Base-by-base conservation (phyloP, 1,140 invertebrate species). In the Protaetia brevitarsis region DNA sequence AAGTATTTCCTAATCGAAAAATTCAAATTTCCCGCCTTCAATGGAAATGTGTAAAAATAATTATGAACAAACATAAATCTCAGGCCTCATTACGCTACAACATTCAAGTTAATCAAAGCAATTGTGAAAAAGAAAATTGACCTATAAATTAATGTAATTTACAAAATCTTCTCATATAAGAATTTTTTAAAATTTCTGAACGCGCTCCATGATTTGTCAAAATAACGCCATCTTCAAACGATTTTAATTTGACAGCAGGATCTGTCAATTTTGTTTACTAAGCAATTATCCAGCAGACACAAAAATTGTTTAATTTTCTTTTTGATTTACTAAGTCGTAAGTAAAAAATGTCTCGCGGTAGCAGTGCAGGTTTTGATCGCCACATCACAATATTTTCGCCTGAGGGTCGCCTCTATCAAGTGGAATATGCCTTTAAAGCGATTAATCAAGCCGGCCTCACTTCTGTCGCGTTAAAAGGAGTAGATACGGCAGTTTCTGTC, bases 331-430 rank as follows among this genome's bases (percentile, higher is more conserved):
- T 6, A 23, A 56, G 11, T 16, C 16, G 28, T 62, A 69, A 66
- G 30, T 58, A 37, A 68, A n/a, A 8, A 72, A 99, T 99, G 97
- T 89, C 96, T 77, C 86, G 97, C 73, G 97, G 96, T 79, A 98
- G 93, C 78, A 98, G 96, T 82, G 97, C 97, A 74, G 98, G 98
- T 71, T 99, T 99, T 85, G 98, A 99, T 84, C 90, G 98, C 77
- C 96, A 99, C 83, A 99, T 99, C 82, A 99, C 98, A 30, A 99
- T 99, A 74, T 99, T 99, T 84, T 99, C 97, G 10, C 98, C 98
- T 0, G 98, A 99, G 87, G 98, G 98, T 36, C 86, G 97, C 74
- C 86, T 99, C 10, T 99, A 99, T 82, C 97, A 99, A 96, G 97
- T 99, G 93, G 97, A 99, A 82, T 99, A 99, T 91, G 97, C 98